Conservation (phyloP, 2,888 invertebrate species). For the Acronicta aceris region DNA sequence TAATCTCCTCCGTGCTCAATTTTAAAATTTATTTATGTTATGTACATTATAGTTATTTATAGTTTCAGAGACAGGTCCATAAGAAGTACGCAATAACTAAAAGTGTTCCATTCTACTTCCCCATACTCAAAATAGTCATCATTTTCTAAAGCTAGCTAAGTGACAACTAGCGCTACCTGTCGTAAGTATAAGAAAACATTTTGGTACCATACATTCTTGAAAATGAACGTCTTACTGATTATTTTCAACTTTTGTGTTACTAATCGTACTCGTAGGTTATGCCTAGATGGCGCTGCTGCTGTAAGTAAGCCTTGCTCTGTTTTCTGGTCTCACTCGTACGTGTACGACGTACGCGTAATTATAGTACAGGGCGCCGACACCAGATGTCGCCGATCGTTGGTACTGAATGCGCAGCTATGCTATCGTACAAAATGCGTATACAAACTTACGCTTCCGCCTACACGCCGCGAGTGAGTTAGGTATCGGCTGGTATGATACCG, state of each 20-base stretch:
- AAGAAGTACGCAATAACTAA: no score
- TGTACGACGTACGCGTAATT: no score
- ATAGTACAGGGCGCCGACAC: neutral
- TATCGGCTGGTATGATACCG: slow-evolving; percentile 57
- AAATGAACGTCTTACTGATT: neutral
- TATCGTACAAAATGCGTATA: slow-evolving; percentile 49
- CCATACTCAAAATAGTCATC: no score
- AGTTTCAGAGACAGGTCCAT: no score
- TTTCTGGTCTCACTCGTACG: no score
- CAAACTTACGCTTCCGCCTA: slow-evolving; percentile 59
- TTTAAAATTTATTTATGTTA: no score
- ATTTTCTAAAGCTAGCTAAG: slow-evolving; percentile 5
- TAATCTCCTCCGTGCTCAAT: no score
- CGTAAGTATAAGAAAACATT: neutral
- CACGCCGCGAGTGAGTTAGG: slow-evolving; percentile 43
- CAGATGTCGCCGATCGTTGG: slow-evolving; percentile 37
- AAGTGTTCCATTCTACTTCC: no score
- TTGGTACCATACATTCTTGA: neutral
- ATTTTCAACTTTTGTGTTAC: neutral
- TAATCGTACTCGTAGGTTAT: neutral
- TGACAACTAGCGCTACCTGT: neutral
- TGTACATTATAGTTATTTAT: no score
- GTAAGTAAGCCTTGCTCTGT: no score
- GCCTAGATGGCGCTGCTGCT: slow-evolving; percentile 28
- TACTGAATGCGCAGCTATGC: slow-evolving; percentile 43